phyloP scores from a whole-genome alignment of 2,888 invertebrate genomes.

The Blastobasis lacticolella region DNA sequence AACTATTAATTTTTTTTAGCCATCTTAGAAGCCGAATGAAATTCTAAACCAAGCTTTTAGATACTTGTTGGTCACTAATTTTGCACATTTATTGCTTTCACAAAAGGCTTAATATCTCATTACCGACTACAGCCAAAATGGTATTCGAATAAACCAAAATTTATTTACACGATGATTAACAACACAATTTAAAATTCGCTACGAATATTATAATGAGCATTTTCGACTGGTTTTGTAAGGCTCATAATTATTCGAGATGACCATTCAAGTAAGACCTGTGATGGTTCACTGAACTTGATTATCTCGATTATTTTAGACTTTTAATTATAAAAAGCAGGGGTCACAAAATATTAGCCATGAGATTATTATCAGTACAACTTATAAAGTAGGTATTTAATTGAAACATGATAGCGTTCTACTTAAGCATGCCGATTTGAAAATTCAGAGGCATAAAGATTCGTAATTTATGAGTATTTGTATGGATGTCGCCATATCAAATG shows the following conservation, averaged over 20 bases:
- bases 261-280: slow-evolving; percentile 25
- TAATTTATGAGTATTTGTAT: slow-evolving; percentile 8
- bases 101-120: too few species aligned
- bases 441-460: slow-evolving; percentile 5
- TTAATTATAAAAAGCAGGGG: too few species aligned
- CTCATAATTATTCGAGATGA: slow-evolving; percentile 23
- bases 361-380: slow-evolving; percentile 31
- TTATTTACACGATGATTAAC: neutral
- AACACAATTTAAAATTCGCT: slow-evolving; percentile 18
- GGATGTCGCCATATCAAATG: slow-evolving; percentile 3
- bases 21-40: too few species aligned
- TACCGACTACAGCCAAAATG: neutral
- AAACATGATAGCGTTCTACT: slow-evolving; percentile 40
- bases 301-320: neutral
- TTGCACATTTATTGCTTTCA: too few species aligned
- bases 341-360: slow-evolving; percentile 5
- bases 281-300: slow-evolving; percentile 21
- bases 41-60: too few species aligned
- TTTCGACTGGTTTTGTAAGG: slow-evolving; percentile 35
- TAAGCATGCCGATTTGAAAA: slow-evolving; percentile 21
- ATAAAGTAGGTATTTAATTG: slow-evolving; percentile 36
- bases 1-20: too few species aligned
- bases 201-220: slow-evolving; percentile 28
- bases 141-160: neutral
- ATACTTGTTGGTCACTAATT: too few species aligned